Evolutionary conservation across 2,113 vertebrate genomes (phyloP), one percentile per base, ranked within the genome.

Genomic region (Stigmatopora argus): DNA sequence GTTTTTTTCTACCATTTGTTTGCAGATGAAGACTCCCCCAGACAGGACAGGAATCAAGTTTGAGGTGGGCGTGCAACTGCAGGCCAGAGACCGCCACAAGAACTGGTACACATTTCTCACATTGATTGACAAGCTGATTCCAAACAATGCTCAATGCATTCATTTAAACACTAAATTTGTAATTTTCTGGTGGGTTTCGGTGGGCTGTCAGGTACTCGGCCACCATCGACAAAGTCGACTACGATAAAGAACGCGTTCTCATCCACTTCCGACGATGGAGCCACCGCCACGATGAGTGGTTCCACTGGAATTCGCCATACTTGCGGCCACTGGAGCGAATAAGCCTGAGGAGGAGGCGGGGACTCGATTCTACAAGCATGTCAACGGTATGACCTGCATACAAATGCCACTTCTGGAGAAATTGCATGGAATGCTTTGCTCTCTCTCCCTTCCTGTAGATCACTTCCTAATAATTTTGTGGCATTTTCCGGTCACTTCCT

Each of bases 221-320:
- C 44, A 96, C 91, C 62, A 99, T 99, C 67, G 95, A 98, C 87
- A 96, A 94, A 75, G 94, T 99, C 35, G 96, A 99, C 84, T 94
- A 92, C 70, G 95, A 98, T 62, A 94, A 94, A 75, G 96, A 96
- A 73, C 94, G 90, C 73, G 91, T 98, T 10, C 90, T 96, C 78
- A 92, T 99, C 72, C 97, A 98, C 82, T 99, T 96, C 81, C 93
- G 93, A 7, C 94, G 94, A 77, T 99, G 96, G 97, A 98, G 97
- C 84, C 96, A 96, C 38, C 92, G 96, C 53, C 96, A 98, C 0
- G 92, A 99, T 64, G 95, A 99, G 63, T 99, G 97, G 97, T 98
- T 99, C 72, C 94, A 93, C 52, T 99, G 97, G 95, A 94, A 88
- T 82, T 98, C 95, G 26, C 92, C 93, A 35, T 95, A 93, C 70